Base-by-base conservation (phyloP, 2,888 invertebrate genomes). In the Temnothorax ravouxi region DNA sequence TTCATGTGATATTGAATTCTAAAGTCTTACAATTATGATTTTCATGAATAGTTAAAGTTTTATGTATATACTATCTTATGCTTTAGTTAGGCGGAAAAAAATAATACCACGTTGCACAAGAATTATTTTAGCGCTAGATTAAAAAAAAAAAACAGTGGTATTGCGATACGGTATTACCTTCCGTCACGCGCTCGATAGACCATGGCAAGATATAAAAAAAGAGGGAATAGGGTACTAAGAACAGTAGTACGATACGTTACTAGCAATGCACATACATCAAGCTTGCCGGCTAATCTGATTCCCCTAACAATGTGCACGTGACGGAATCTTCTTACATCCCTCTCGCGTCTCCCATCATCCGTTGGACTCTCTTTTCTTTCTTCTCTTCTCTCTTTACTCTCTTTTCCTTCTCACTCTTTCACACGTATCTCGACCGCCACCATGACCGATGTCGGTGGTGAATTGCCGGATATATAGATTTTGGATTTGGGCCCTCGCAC, bases 271-370 rank as follows among this genome's bases (percentile, higher is more conserved):
- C 94, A 94, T 94, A 94, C 94, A 94, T 95, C 95, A 94, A 92
- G 93, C 93, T 94, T 92, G 89, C 81, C 89, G 91, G 93, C 93
- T 95, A 95, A 95, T 95, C 95, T 94, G 94, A 94, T 94, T 94
- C 94, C 93, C 94, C 93, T 95, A 95, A 95, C 95, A 95, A 95
- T 94, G 95, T 94, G 94, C 95, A 95, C 95, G 95, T 94, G 94
- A 93, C 92, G 94, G 94, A 95, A 95, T 95, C 95, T 94, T 94
- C 94, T 95, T 94, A 94, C 93, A 92, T 91, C 89, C 92, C 90
- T 90, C 89, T 83, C 61, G 64, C 83, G 64, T 74, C 41, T 67
- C 64, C 80, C 44, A 56, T 38, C 50, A 66, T 72, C 41, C 59
- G 29, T 77, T 11, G 52, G 34, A 15, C 50, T 44, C 54, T 72